Evolutionary conservation across 2,797 vertebrate genomes (phyloP), one percentile per base, ranked within the genome.

Genomic region (Mormyrus proboscirostris): DNA sequence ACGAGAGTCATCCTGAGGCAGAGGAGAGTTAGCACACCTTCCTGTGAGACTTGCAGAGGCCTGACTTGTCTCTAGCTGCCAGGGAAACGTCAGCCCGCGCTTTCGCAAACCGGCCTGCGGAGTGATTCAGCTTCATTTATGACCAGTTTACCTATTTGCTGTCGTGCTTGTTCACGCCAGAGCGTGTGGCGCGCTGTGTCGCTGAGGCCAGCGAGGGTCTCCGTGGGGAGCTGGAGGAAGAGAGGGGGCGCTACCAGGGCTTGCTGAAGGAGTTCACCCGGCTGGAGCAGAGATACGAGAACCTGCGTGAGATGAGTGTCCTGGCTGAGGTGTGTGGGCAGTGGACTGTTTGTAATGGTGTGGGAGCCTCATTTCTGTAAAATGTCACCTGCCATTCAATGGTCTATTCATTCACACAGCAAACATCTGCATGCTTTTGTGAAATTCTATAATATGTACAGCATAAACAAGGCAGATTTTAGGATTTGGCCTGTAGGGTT

Each of bases 221-320:
- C 76, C 93, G 62, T 91, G 90, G 90, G 1, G 95, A 96, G 92
- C 92, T 97, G 92, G 95, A 97, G 25, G 95, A 96, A 89, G 96
- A 97, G 92, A 93, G 94, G 90, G 93, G 93, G 0, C 95, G 95
- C 87, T 97, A 96, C 91, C 96, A 96, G 93, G 94, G 94, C 85
- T 94, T 97, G 90, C 94, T 97, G 93, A 95, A 95, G 90, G 96
- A 97, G 41, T 96, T 96, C 10, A 93, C 93, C 84, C 92, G 95
- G 29, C 94, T 96, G 92, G 96, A 97, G 94, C 97, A 97, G 92
- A 93, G 95, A 95, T 96, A 95, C 0, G 96, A 96, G 92, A 97
- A 96, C 94, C 94, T 97, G 50, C 89, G 92, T 41, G 96, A 96
- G 89, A 96, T 96, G 95, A 96, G 93, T 92, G 91, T 95, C 79